Conservation (phyloP, 2,113 vertebrate species). For the Brachypteracias leptosomus region DNA sequence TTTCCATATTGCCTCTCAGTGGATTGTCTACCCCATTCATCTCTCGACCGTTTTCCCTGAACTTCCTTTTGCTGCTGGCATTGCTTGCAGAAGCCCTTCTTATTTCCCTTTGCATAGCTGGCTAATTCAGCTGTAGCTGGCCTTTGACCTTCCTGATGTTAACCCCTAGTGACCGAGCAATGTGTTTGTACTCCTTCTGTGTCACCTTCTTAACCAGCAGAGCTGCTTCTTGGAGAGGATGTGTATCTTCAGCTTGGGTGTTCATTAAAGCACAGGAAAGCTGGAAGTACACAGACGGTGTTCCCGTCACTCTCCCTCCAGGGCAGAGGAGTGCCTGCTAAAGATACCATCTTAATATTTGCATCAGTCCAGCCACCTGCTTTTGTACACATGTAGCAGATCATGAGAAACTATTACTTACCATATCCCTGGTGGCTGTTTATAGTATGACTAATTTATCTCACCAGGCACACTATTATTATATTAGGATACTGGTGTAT, state of each 20-base stretch:
- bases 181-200: not conserved
- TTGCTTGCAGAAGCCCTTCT: not conserved
- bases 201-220: not conserved
- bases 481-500: not conserved
- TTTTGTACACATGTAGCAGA: conserved; percentile 18
- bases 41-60: not conserved
- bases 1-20: not conserved
- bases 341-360: conserved; percentile 53
- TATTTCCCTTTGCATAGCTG: conserved; percentile 1
- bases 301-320: not conserved
- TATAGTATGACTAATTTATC: conserved; percentile 21
- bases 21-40: not conserved
- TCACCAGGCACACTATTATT: not conserved
- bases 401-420: conserved; percentile 56
- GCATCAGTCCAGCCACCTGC: conserved; percentile 25
- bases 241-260: not conserved
- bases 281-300: not conserved
- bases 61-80: conserved; percentile 4
- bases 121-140: not conserved
- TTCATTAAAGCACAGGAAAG: not conserved
- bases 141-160: conserved; percentile 29
- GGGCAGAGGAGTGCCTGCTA: conserved; percentile 33
- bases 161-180: not conserved
- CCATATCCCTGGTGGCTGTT: conserved; percentile 43
- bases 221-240: not conserved